Evolutionary conservation across 2,888 invertebrate species (phyloP).

Genomic region (Dasypolia templi): DNA sequence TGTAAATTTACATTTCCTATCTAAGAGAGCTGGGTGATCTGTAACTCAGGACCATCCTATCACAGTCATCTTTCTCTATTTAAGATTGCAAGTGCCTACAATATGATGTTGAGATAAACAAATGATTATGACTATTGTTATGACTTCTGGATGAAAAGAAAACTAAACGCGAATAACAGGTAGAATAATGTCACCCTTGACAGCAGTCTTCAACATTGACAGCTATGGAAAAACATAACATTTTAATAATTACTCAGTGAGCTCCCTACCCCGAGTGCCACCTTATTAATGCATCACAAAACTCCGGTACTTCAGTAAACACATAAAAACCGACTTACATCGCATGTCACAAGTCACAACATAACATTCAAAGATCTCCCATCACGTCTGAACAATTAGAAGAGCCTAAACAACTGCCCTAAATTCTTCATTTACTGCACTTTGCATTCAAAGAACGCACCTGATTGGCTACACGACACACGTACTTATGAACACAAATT

Average conservation of each 20-base stretch:
- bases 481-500: constrained; percentile 40
- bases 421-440: constrained; percentile 44
- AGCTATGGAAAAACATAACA: neutral
- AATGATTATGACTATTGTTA: too few species aligned
- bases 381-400: constrained; percentile 60
- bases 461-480: constrained; percentile 44
- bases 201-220: neutral
- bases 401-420: constrained; percentile 33
- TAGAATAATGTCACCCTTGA: neutral
- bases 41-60: too few species aligned
- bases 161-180: neutral
- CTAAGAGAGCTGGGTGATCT: too few species aligned
- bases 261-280: neutral
- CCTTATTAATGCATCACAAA: neutral
- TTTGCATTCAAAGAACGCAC: constrained; percentile 38
- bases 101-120: too few species aligned
- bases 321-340: neutral
- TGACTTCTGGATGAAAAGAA: neutral
- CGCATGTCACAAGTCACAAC: neutral
- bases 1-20: too few species aligned
- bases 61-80: too few species aligned
- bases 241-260: neutral
- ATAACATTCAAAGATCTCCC: neutral
- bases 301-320: neutral
- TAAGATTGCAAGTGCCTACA: too few species aligned